Base-by-base conservation (phyloP, 2,888 invertebrate species). In the Phyllotreta cruciferae region DNA sequence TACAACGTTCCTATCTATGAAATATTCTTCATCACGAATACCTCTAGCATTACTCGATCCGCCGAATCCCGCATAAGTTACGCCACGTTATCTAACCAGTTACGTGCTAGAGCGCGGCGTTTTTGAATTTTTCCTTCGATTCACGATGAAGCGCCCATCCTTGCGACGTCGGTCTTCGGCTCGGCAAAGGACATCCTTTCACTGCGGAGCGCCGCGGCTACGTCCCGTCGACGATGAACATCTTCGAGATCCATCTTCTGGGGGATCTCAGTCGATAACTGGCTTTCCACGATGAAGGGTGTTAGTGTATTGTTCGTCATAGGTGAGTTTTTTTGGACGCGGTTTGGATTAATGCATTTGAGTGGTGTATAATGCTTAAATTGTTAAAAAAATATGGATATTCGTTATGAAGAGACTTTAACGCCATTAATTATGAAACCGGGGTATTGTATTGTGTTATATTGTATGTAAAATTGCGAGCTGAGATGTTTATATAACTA, bases 241-340 rank as follows among this genome's bases (percentile, higher is more conserved):
- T 77, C 77, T 75, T 75, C 73, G 71, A 77, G 76, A 76, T 75
- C 68, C 70, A 67, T 73, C 73, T 68, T 60, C 64, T 41, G 61
- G 70, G 71, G 76, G 74, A 24, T 24, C 75, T 77, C 76, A 77
- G 76, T 79, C 75, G 75, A 75, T 71, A 70, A 71, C 70, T 74
- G 75, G 75, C 77, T 76, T 73, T 73, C 75, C 74, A 76, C 74
- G 74, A 80, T 80, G 80, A 77, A 75, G 77, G 76, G 78, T 79
- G 78, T 76, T 74, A 76, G 77, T 79, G 76, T 77, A 68, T 76
- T 79, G 71, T 73, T 80, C 72, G 69, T 79, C 68, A 67, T 80
- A 76, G 80, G 80, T 80, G 77, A 80, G 80, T 80, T 75, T 13
- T 35, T 49, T 56, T 61, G 62, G 61, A 61, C 36, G 13, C 9